Conservation (phyloP, 2,113 vertebrate species). For the Anseranas semipalmata region DNA sequence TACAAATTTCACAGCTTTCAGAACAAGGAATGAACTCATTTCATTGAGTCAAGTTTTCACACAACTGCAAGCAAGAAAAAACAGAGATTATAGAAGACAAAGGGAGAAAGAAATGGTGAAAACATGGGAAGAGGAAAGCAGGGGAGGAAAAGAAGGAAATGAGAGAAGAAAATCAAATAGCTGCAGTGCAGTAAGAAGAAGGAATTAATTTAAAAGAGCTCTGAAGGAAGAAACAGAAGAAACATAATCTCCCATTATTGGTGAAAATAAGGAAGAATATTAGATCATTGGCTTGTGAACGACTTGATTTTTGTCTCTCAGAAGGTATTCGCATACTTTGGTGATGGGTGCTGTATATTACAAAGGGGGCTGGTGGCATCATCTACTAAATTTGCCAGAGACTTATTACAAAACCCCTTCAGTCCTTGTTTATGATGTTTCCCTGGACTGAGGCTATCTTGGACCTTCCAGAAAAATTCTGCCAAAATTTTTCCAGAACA, state of each 20-base stretch:
- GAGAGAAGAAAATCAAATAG: neutral
- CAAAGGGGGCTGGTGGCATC: neutral
- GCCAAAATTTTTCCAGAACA: neutral
- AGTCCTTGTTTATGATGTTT: neutral
- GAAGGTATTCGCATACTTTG: neutral
- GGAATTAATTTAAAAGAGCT: neutral
- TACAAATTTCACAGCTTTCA: neutral
- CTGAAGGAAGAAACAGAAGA: neutral
- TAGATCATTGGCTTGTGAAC: neutral
- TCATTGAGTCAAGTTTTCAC: neutral
- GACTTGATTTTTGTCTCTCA: neutral
- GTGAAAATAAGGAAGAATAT: neutral
- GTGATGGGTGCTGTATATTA: neutral
- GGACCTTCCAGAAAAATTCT: neutral
- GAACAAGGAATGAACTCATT: neutral
- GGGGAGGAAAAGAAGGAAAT: neutral
- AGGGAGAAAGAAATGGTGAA: neutral
- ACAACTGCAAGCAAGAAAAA: neutral
- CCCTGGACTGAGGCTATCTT: neutral
- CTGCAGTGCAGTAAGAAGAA: neutral
- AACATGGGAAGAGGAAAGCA: neutral
- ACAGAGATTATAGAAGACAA: neutral
- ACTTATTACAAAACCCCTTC: neutral
- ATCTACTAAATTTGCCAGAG: neutral
- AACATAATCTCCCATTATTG: neutral